Percentiles rank a stretch among this genome's conserved stretches.
Evolutionary conservation across 53 echinoderm and acorn worm species (phyloP).

Genomic region (Henricia sp.): DNA sequence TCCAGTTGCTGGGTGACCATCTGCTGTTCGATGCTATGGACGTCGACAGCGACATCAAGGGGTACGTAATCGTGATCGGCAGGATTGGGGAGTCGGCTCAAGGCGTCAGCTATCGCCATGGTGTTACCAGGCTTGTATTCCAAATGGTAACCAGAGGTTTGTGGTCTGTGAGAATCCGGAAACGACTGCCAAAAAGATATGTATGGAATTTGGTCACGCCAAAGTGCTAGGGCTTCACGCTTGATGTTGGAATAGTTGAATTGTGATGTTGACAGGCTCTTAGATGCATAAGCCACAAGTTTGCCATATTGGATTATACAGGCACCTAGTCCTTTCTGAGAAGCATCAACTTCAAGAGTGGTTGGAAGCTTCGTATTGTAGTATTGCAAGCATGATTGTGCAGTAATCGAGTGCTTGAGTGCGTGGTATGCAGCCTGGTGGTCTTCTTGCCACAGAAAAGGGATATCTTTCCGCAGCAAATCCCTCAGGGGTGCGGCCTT

Average conservation of each 20-base stretch:
- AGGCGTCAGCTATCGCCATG: slow-evolving; percentile 44
- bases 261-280: too few species aligned
- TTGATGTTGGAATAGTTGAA: too few species aligned
- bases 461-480: slow-evolving; percentile 54
- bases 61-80: slow-evolving; percentile 19
- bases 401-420: slow-evolving; percentile 38
- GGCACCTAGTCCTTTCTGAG: too few species aligned
- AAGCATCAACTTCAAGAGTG: slow-evolving; percentile 23
- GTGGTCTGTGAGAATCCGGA: slow-evolving; percentile 45
- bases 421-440: slow-evolving; percentile 49
- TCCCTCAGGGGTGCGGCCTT: slow-evolving; percentile 52
- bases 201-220: slow-evolving; percentile 53
- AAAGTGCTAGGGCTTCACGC: too few species aligned
- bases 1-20: slow-evolving; percentile 27
- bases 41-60: slow-evolving; percentile 11
- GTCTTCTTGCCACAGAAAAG: slow-evolving; percentile 62
- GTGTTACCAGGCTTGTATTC: slow-evolving; percentile 46
- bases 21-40: not conserved
- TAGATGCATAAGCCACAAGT: too few species aligned
- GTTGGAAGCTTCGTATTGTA: not conserved
- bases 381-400: slow-evolving; percentile 31
- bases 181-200: slow-evolving; percentile 57
- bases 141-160: slow-evolving; percentile 30
- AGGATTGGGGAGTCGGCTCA: slow-evolving; percentile 52
- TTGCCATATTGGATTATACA: too few species aligned